These are phyloP conservation scores for Hypomecis atomaria DNA, from an alignment of 2,888 invertebrate species.

Conservation along the genomic window DNA sequence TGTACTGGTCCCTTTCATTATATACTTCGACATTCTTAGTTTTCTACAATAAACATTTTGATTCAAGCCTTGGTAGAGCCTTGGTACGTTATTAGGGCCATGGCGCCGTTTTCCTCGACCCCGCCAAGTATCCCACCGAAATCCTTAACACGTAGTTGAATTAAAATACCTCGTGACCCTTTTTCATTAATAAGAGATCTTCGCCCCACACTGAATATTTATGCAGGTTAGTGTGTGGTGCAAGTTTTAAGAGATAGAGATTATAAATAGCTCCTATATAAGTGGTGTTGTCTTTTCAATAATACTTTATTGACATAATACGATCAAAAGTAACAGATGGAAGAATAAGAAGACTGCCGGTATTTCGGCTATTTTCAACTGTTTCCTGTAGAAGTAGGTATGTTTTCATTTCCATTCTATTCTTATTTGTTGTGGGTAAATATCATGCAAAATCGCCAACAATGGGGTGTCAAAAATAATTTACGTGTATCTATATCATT, in stretches of 20 bases:
- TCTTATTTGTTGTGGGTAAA: too few species aligned
- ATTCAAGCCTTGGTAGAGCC: background rate
- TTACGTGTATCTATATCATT: too few species aligned
- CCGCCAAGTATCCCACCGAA: slow-evolving; percentile 51
- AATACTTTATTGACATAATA: background rate
- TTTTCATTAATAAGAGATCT: slow-evolving; percentile 85
- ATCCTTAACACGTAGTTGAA: slow-evolving; percentile 84
- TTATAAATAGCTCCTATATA: background rate
- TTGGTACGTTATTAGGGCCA: slow-evolving; percentile 29
- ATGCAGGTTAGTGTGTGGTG: slow-evolving; percentile 58
- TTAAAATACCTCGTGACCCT: slow-evolving; percentile 84
- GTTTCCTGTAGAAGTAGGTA: too few species aligned
- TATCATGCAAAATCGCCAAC: too few species aligned
- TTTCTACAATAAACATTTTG: slow-evolving; percentile 16
- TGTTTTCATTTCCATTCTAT: too few species aligned
- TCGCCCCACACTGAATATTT: slow-evolving; percentile 82
- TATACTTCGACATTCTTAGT: too few species aligned
- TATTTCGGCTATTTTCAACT: too few species aligned
- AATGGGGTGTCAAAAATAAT: too few species aligned
- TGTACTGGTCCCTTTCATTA: too few species aligned
- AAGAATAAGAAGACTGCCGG: too few species aligned
- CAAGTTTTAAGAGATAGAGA: slow-evolving; percentile 42
- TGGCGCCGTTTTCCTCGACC: slow-evolving; percentile 15
- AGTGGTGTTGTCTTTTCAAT: background rate
- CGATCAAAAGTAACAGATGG: too few species aligned